Evolutionary conservation across 2,888 invertebrate species (phyloP), one percentile per base, ranked within the genome.

Genomic region (Andrena fulva): DNA sequence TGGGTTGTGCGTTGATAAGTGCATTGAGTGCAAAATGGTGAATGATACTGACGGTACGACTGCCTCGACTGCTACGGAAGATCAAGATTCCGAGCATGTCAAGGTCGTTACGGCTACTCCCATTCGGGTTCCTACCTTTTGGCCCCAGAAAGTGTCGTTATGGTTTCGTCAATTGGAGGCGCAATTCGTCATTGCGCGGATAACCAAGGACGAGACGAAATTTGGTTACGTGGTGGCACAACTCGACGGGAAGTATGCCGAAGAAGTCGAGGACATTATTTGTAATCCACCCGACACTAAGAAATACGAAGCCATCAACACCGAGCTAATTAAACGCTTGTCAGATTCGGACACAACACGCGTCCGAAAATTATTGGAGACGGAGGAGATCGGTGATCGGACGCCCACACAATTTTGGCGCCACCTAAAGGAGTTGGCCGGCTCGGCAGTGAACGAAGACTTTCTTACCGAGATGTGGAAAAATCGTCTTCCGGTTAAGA

Each of bases 401-500:
- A 62, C 59, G 31, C 48, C 71, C 16, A 59, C 60, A 4, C 62
- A 71, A 29, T 60, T 50, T 50, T 42, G 31, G 16, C 60, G 60
- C 2, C 60, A 62, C 12, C 29, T 60, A 1, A 27, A 29, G n/a
- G 3, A 71, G 2, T 42, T 71, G 3, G 50, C 48, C 0, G 50
- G 48, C 2, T 4, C 62, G 2, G 7, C 27, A n/a, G 71, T 71
- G 0, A 27, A 12, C 6, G 71, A 71, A 2, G 33, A 62, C 2
- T 42, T 71, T 31, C n/a, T 71, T 1, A 42, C 20, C 2, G 35
- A 59, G 5, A 29, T 71, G 27, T 71, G 48, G 60, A 62, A 29
- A n/a, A 54, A 29, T 27, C 48, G 42, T 42, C 20, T 20, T 20
- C 20, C 20, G 20, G 20, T 20, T 20, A 20, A 20, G 20, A 20